Base-by-base conservation (phyloP, 2,888 invertebrate genomes). In the Callosobruchus maculatus region DNA sequence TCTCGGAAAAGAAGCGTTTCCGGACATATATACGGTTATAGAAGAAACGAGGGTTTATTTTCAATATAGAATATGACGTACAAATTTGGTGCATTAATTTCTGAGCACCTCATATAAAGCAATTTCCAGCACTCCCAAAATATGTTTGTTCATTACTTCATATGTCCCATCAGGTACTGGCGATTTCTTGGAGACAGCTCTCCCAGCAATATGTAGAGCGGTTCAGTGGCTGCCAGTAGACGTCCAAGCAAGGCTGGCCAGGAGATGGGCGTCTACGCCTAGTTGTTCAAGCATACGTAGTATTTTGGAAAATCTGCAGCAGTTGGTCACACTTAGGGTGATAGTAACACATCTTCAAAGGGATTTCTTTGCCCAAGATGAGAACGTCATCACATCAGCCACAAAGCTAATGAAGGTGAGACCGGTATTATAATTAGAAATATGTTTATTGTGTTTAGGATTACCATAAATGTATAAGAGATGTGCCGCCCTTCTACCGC, bases 361-460 rank as follows among this genome's bases (percentile, higher is more conserved):
- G 70, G 92, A 93, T 81, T 94, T 92, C 82, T 91, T 91, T 75
- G 91, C 97, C 70, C 96, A 97, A 85, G 96, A 97, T 83, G 96
- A 97, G 79, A 92, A 93, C 72, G 92, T 92, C 74, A 93, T 97
- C 74, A 94, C 94, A 21, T 92, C 93, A 75, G 94, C 96, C 0
- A 95, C 97, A 21, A 95, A 94, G 89, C 91, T 97, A 71, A 93
- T 97, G 91, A 97, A 96, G 90, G 93, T 93, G 85, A 80, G 76
- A 77, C n/a, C n/a, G n/a, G n/a, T n/a, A n/a, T n/a, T n/a, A n/a
- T n/a, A n/a, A n/a, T n/a, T n/a, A n/a, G n/a, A n/a, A n/a, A n/a
- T n/a, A n/a, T n/a, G n/a, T n/a, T n/a, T n/a, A n/a, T n/a, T n/a
- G n/a, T n/a, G n/a, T n/a, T n/a, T n/a, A n/a, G n/a, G n/a, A n/a